Evolutionary conservation across 2,888 invertebrate species (phyloP).

Genomic region (Nomada goodeniana): DNA sequence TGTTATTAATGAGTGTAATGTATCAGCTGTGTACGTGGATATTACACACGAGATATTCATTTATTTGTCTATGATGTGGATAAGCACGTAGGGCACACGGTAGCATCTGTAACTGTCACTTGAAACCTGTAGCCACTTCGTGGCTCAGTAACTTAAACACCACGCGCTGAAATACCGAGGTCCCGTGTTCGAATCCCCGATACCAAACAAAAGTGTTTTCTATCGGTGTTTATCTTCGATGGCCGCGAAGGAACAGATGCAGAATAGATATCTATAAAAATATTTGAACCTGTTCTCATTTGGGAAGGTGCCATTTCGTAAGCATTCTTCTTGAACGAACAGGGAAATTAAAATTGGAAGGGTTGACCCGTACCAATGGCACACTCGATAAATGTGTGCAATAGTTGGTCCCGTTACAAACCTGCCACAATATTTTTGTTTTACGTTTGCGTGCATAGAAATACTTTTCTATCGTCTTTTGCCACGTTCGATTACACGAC

Average conservation of each 20-base stretch:
- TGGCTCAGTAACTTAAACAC: conserved; percentile 30
- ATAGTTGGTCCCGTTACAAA: conserved; percentile 70
- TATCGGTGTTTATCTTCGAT: not conserved
- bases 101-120: not conserved
- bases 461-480: no score
- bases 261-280: not conserved
- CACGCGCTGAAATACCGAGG: not conserved
- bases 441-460: not conserved
- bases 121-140: not conserved
- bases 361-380: conserved; percentile 70
- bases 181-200: conserved; percentile 65
- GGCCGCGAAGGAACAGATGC: no score
- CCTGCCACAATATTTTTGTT: conserved; percentile 70
- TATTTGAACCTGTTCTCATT: conserved; percentile 69
- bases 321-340: conserved; percentile 76
- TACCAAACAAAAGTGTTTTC: not conserved
- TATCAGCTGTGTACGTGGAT: no score
- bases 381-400: conserved; percentile 47
- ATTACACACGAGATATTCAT: not conserved
- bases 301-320: conserved; percentile 72
- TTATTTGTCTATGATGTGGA: not conserved
- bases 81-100: no score
- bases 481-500: not conserved
- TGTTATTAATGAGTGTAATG: no score
- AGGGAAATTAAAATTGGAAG: conserved; percentile 76